phyloP scores from a whole-genome alignment of 2,888 invertebrate genomes.

The Criorhina ranunculi region DNA sequence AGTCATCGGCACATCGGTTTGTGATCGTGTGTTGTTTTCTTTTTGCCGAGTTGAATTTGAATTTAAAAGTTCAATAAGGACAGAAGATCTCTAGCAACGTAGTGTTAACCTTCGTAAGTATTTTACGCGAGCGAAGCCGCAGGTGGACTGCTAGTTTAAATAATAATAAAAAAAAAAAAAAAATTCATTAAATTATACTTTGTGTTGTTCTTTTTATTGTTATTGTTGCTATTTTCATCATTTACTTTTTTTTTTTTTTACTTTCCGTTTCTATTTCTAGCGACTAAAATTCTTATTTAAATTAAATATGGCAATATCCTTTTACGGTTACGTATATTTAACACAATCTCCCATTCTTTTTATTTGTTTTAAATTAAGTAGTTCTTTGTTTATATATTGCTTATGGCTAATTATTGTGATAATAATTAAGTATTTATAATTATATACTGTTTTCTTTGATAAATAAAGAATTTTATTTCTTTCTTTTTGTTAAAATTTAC shows the following conservation, averaged over 20 bases:
- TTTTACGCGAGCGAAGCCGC: no score
- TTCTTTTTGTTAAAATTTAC: conserved; percentile 57
- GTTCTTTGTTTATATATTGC: conserved; percentile 74
- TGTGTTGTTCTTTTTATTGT: conserved; percentile 68
- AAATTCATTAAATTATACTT: conserved; percentile 16
- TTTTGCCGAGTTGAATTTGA: no score
- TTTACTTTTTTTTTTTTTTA: conserved; percentile 5
- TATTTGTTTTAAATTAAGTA: conserved; percentile 69
- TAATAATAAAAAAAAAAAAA: conserved; percentile 19
- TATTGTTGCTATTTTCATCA: conserved; percentile 61
- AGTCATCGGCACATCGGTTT: no score
- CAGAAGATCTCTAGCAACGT: no score
- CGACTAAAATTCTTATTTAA: conserved; percentile 75
- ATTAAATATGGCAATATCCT: conserved; percentile 79
- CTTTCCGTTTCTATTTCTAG: conserved; percentile 72
- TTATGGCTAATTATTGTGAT: conserved; percentile 77
- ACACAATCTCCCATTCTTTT: conserved; percentile 59
- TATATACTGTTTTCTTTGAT: conserved; percentile 67
- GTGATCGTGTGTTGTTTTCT: no score
- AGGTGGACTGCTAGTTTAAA: no score
- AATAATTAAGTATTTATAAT: conserved; percentile 66
- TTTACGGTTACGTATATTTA: conserved; percentile 72
- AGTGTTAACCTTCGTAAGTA: no score
- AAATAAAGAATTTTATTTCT: conserved; percentile 65
- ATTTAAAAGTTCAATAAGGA: no score